These are phyloP conservation scores for Crotalus tigris DNA, from an alignment of 2,113 vertebrate genomes.

Conservation along the genomic window DNA sequence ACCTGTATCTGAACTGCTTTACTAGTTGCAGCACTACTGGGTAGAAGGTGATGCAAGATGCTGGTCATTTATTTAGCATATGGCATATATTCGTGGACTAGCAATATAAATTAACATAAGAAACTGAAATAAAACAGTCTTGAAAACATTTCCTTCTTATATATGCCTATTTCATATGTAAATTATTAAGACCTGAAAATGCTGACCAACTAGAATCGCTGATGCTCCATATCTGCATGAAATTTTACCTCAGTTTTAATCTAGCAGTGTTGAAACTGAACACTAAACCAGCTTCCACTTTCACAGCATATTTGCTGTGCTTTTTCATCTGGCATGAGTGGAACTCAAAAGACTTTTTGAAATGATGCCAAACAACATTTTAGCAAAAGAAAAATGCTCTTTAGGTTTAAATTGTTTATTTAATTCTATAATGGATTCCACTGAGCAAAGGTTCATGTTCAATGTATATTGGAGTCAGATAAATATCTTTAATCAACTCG, in stretches of 20 bases:
- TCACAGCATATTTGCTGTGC: neutral
- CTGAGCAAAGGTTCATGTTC: conserved; percentile 10
- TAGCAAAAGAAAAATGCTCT: conserved; percentile 3
- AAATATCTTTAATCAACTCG: conserved; percentile 10
- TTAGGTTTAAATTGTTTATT: conserved; percentile 31
- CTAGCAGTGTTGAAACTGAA: neutral
- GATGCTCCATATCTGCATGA: neutral
- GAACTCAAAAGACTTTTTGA: conserved; percentile 3
- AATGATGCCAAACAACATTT: conserved; percentile 25
- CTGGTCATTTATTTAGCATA: neutral
- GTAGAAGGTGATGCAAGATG: neutral
- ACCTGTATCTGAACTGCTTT: neutral
- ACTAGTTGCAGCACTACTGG: neutral
- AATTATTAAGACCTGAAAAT: neutral
- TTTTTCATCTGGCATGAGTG: neutral
- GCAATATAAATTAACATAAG: neutral
- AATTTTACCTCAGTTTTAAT: neutral
- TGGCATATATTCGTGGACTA: neutral
- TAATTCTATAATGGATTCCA: neutral
- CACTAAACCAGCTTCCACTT: neutral
- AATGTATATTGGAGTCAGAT: neutral
- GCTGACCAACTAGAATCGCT: neutral
- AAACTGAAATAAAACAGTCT: neutral
- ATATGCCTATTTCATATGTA: neutral
- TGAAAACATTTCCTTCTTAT: neutral